Percentiles rank a stretch among this genome's conserved stretches.
Evolutionary conservation across 1,140 invertebrate species (phyloP).

Genomic region (Teleogryllus occipitalis): DNA sequence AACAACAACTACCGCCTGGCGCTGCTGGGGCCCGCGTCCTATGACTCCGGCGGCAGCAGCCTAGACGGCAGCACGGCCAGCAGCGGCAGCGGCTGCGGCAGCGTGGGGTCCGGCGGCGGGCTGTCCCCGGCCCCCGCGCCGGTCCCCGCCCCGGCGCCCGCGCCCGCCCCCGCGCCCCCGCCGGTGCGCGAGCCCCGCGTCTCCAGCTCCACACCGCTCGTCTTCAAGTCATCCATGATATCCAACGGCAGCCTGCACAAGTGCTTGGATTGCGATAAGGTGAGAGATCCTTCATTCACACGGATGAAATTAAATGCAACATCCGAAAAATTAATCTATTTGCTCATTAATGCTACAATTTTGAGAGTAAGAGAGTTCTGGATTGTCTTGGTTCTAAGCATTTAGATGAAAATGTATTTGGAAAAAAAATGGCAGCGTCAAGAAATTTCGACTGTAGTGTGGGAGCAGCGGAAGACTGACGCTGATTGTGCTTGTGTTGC

Average conservation of each 20-base stretch:
- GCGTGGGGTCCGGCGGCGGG: neutral
- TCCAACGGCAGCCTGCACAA: slow-evolving; percentile 43
- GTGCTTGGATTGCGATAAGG: slow-evolving; percentile 50
- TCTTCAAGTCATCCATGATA: slow-evolving; percentile 29
- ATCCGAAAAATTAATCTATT: too few species aligned
- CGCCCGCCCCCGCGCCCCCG: too few species aligned
- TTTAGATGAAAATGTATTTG: too few species aligned
- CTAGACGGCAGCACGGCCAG: neutral
- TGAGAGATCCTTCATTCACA: neutral
- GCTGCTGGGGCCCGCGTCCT: neutral
- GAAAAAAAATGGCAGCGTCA: too few species aligned
- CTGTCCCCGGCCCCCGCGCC: neutral
- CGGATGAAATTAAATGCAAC: too few species aligned
- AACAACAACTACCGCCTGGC: neutral
- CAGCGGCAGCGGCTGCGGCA: neutral
- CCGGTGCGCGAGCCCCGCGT: slow-evolving; percentile 13
- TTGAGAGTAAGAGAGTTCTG: too few species aligned
- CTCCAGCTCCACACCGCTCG: slow-evolving; percentile 9
- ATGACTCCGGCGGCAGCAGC: neutral
- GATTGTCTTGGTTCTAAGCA: too few species aligned
- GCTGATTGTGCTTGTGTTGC: too few species aligned
- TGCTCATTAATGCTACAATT: too few species aligned
- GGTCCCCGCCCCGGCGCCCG: too few species aligned
- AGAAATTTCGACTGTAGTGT: too few species aligned
- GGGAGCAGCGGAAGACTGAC: slow-evolving; percentile 53